Evolutionary conservation across 2,797 vertebrate genomes (phyloP), one percentile per base, ranked within the genome.

Genomic region (Rhinophrynus dorsalis): DNA sequence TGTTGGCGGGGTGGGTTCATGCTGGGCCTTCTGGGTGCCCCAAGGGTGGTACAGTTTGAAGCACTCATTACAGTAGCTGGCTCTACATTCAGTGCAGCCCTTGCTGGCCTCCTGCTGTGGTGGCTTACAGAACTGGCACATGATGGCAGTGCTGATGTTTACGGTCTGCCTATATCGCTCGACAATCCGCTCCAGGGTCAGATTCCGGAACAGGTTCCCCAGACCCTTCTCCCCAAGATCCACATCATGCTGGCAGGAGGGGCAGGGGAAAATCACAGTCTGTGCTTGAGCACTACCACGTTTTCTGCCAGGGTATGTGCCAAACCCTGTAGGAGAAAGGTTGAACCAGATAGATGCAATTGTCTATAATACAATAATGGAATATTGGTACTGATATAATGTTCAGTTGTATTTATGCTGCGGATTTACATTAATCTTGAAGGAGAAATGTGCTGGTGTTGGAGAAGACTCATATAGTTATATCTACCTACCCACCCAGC

Each of bases 1-100:
- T 44, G 95, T 96, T 54, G 97, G 96, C 0, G 92, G 87, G 0
- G 96, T 95, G 86, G 96, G 95, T 71, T 98, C 96, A 0, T 98
- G 97, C 80, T 97, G 94, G 40, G 97, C 96, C 52, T 96, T 93
- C 29, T 96, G 95, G 1, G 96, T 98, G 62, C 96, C 96, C 97
- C 97, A 99, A 1, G 97, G 96, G 75, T 99, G 97, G 83, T 96
- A 97, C 50, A 99, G 94, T 77, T 99, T 99, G 84, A 98, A 99
- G 83, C 97, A 98, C 77, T 97, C 95, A 0, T 98, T 99, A 86
- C 97, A 99, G 86, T 97, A 99, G 86, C 95, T 96, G 64, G 95
- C 89, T 1, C 94, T 89, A 85, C 97, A 99, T 88, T 98, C 96
- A 0, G 95, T 93, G 48, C 97, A 99, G 83, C 97, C 96, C 78